Evolutionary conservation across 2,888 invertebrate genomes (phyloP).

Genomic region (Drosophila koepferae): DNA sequence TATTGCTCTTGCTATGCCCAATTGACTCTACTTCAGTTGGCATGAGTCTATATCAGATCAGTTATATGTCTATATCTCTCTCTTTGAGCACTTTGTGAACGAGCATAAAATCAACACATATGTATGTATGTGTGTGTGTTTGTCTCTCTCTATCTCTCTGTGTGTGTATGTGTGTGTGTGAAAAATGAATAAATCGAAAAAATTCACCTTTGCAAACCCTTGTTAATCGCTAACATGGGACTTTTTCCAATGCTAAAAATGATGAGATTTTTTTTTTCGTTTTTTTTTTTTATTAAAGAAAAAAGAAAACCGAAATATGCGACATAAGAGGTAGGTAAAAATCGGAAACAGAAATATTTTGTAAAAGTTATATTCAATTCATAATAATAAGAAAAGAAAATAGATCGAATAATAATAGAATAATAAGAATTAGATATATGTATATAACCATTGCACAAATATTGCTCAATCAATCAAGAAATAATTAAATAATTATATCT

Average conservation of each 20-base stretch:
- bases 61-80: background rate
- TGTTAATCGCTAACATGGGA: constrained; percentile 92
- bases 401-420: constrained; percentile 26
- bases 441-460: constrained; percentile 17
- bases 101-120: constrained; percentile 41
- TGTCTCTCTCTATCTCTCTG: background rate
- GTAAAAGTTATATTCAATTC: constrained; percentile 51
- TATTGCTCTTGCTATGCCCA: no score
- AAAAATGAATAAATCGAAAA: constrained; percentile 81
- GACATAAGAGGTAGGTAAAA: constrained; percentile 61
- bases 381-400: constrained; percentile 33
- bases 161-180: constrained; percentile 59
- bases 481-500: constrained; percentile 9
- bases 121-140: constrained; percentile 57
- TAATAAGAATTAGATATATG: constrained; percentile 1
- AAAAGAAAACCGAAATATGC: constrained; percentile 61
- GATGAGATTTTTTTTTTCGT: constrained; percentile 53
- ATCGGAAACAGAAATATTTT: constrained; percentile 47
- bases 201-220: constrained; percentile 93
- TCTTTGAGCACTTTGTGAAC: constrained; percentile 7
- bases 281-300: constrained; percentile 55
- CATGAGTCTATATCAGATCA: no score
- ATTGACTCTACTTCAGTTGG: no score
- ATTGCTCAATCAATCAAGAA: constrained; percentile 25
- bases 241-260: constrained; percentile 92